Percentiles rank a stretch among this genome's conserved stretches.
phyloP scores from a whole-genome alignment of 2,888 invertebrate species.

The Eupeodes luniger region DNA sequence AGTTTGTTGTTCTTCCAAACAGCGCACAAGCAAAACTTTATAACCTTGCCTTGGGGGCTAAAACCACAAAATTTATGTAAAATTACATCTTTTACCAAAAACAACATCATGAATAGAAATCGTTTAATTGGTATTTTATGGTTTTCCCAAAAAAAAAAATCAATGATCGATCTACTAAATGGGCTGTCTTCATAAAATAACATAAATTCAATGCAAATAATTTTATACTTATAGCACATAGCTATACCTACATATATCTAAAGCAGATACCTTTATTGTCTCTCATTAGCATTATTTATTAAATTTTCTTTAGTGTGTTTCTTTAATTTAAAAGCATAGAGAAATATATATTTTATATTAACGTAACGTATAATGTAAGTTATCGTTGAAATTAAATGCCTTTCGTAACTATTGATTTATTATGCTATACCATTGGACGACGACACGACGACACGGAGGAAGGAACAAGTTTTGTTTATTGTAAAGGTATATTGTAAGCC shows the following conservation, averaged over 20 bases:
- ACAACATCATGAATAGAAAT: conserved; percentile 65
- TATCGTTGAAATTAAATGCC: conserved; percentile 1
- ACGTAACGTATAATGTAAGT: background rate
- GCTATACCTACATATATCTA: no score
- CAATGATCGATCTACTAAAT: conserved; percentile 10
- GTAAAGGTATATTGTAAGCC: no score
- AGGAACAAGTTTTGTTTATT: conserved; percentile 30
- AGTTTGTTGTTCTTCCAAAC: conserved; percentile 2
- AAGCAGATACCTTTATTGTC: conserved; percentile 15
- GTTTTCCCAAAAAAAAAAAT: background rate
- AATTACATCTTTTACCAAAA: conserved; percentile 58
- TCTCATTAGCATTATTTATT: conserved; percentile 60
- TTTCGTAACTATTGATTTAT: conserved; percentile 42
- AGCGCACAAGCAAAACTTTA: background rate
- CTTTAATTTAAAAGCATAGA: conserved; percentile 7
- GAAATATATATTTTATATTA: conserved; percentile 19
- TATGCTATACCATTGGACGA: background rate
- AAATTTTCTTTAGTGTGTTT: conserved; percentile 9
- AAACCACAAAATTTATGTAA: conserved; percentile 56
- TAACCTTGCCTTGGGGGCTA: conserved; percentile 12
- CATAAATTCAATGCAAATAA: conserved; percentile 50
- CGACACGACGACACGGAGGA: background rate
- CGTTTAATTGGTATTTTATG: conserved; percentile 65
- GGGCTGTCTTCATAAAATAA: conserved; percentile 20
- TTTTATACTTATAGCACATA: background rate